Conservation (phyloP, 2,888 invertebrate genomes). For the Nysson spinosus region DNA sequence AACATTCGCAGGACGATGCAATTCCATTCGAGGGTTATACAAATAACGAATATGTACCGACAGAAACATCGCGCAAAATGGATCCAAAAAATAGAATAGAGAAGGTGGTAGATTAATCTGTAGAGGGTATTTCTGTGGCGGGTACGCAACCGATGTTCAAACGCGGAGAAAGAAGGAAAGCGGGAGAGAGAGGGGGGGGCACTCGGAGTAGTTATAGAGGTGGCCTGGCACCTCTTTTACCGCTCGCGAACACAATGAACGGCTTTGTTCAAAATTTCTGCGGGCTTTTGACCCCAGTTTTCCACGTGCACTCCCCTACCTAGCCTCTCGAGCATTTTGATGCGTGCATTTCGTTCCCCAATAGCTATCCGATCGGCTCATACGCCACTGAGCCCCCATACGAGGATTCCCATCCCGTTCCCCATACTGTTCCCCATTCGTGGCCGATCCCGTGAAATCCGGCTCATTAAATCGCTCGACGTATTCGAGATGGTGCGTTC, state of each 20-base stretch:
- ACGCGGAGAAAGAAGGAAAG: conserved; percentile 35
- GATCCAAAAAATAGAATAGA: conserved; percentile 12
- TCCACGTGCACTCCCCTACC: conserved; percentile 24
- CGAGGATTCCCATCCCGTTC: conserved; percentile 37
- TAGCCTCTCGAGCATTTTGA: conserved; percentile 26
- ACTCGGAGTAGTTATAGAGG: conserved; percentile 34
- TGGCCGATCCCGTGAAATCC: conserved; percentile 61
- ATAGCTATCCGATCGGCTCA: conserved; percentile 42
- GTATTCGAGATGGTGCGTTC: conserved; percentile 46
- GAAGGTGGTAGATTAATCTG: conserved; percentile 23
- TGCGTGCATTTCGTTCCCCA: conserved; percentile 31
- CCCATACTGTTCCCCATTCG: conserved; percentile 43
- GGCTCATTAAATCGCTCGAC: conserved; percentile 61
- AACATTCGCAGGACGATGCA: too few relatives aligned
- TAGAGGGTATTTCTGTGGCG: conserved; percentile 33
- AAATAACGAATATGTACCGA: too few relatives aligned
- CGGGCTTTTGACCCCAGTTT: conserved; percentile 61
- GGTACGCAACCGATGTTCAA: conserved; percentile 53
- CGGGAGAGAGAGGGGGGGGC: conserved; percentile 18
- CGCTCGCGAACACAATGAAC: conserved; percentile 42
- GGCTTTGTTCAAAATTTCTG: conserved; percentile 62
- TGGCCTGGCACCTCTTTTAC: conserved; percentile 41
- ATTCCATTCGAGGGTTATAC: too few relatives aligned
- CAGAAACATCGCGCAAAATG: too few relatives aligned
- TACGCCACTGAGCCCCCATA: conserved; percentile 43